Base-by-base conservation (phyloP, 1,140 invertebrate genomes). In the Rhynchophorus ferrugineus region DNA sequence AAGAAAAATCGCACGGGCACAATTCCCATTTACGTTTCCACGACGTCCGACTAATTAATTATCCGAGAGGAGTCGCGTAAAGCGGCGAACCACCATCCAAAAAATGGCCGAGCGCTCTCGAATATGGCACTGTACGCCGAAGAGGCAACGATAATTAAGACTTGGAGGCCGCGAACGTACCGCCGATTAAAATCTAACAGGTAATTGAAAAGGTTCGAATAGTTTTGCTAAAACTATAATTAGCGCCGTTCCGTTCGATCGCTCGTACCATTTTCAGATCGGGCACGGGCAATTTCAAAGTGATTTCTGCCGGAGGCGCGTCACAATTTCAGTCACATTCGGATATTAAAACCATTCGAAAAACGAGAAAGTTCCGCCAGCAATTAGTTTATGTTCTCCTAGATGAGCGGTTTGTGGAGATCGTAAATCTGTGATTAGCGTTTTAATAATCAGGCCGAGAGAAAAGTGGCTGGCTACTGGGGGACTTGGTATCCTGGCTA, bases 171-270 rank as follows among this genome's bases (percentile, higher is more conserved):
- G 38, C 7, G 21, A 34, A 48, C 44, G 42, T 41, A 44, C 8
- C 44, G 16, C 19, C 52, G 52, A 54, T 43, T 48, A 49, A 38
- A 48, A 49, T 47, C 39, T 54, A 49, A 35, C 42, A 39, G 42
- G 49, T 52, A 52, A 52, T 52, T 52, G 49, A 52, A 52, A 52
- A 52, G 49, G 35, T 45, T 45, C 33, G 42, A 45, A 52, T 45
- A 52, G 49, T 52, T 51, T 52, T 45, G 41, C 48, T 43, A 19
- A 21, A 14, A 45, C 49, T 52, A 45, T 52, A 45, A 52, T 52
- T 52, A 52, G 42, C 33, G 41, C 29, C 24, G 39, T 20, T 49
- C 19, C 18, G 37, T 41, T 39, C 35, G 2, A 20, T 29, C 24
- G 24, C 24, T 29, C 24, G 24, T 29, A n/a, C n/a, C n/a, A n/a